A percentile compares a stretch with the other conserved stretches of the same genome.
Conservation (phyloP, 2,797 vertebrate genomes). For the Oryzias dopingdopingensis region DNA sequence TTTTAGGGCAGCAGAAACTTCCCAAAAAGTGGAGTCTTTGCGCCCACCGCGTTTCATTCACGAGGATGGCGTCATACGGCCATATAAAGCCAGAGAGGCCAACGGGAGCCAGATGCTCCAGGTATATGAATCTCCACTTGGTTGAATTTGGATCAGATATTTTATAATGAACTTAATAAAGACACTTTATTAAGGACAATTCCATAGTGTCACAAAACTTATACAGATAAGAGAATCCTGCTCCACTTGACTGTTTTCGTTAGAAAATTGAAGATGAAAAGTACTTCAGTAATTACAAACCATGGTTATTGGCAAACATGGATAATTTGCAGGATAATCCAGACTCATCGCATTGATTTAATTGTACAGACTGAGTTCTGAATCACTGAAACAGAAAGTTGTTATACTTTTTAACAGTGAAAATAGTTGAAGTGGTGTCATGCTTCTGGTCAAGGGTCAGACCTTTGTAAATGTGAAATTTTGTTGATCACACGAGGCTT, state of each 20-base stretch:
- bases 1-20: constrained; percentile 88
- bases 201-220: too few relatives aligned
- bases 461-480: background rate
- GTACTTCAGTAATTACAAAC: too few relatives aligned
- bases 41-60: constrained; percentile 93
- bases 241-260: too few relatives aligned
- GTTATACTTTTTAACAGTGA: constrained; percentile 20
- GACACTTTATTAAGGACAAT: too few relatives aligned
- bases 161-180: too few relatives aligned
- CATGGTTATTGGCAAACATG: too few relatives aligned
- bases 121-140: constrained; percentile 71
- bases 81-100: constrained; percentile 91
- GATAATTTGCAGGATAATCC: too few relatives aligned
- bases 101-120: constrained; percentile 96
- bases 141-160: background rate
- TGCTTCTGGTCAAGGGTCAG: constrained; percentile 37
- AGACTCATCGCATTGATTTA: too few relatives aligned
- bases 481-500: too few relatives aligned
- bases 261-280: too few relatives aligned
- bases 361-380: background rate
- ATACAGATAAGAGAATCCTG: too few relatives aligned
- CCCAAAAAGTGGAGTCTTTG: constrained; percentile 86
- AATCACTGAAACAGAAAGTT: background rate
- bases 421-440: constrained; percentile 41
- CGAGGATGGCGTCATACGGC: constrained; percentile 95